Evolutionary conservation across 2,888 invertebrate genomes (phyloP).

Genomic region (Dinocampus coccinellae): DNA sequence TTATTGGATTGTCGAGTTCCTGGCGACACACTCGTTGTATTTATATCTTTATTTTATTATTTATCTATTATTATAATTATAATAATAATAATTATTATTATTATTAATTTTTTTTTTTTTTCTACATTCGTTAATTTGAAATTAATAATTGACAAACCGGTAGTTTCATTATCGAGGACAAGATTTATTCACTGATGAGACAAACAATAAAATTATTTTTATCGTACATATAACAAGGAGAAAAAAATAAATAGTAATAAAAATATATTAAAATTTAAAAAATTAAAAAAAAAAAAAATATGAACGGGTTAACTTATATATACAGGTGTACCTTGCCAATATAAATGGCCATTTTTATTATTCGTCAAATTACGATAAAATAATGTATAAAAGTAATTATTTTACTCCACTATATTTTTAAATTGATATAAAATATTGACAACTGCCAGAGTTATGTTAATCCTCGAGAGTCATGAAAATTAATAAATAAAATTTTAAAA

Average conservation of each 20-base stretch:
- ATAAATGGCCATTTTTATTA: slow-evolving; percentile 27
- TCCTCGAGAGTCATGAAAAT: slow-evolving; percentile 41
- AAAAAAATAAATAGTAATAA: slow-evolving; percentile 11
- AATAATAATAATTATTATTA: no score
- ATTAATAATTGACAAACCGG: not conserved
- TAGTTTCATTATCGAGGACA: not conserved
- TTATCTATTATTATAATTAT: no score
- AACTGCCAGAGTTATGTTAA: slow-evolving; percentile 50
- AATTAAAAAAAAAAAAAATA: not conserved
- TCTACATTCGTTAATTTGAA: not conserved
- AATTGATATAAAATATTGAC: slow-evolving; percentile 46
- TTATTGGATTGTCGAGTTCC: slow-evolving; percentile 26
- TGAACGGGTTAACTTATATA: slow-evolving; percentile 25
- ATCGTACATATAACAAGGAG: not conserved
- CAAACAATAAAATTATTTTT: slow-evolving; percentile 17
- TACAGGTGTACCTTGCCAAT: slow-evolving; percentile 31
- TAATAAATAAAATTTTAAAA: no score
- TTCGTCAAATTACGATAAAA: slow-evolving; percentile 27
- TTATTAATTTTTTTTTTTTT: not conserved
- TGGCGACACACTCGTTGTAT: slow-evolving; percentile 45
- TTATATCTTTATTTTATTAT: slow-evolving; percentile 22
- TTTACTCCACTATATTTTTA: slow-evolving; percentile 38
- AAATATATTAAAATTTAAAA: no score
- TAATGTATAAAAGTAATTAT: slow-evolving; percentile 34
- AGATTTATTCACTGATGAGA: slow-evolving; percentile 2